Evolutionary conservation across 2,888 invertebrate species (phyloP), one percentile per base, ranked within the genome.

Genomic region (Polylopha cassiicola): DNA sequence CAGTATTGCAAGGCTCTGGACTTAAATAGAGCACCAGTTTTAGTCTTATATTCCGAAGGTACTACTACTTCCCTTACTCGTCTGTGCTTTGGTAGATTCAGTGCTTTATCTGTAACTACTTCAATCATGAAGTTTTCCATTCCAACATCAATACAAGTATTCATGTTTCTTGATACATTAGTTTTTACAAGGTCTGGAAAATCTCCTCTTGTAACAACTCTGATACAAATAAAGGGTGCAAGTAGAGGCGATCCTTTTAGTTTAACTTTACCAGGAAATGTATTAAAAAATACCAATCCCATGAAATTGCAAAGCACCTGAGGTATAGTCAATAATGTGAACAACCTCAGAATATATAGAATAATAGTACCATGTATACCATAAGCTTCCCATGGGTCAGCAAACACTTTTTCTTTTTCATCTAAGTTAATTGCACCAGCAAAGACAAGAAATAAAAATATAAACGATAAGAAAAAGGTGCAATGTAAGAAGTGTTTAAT

Each of bases 81-180:
- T 36, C 93, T 89, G 73, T 95, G 93, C 43, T 91, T 87, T n/a
- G 90, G 87, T 51, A 95, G 74, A 54, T 91, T 90, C 15, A 95
- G 87, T 4, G 90, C 88, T 73, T 95, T 96, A 73, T 98, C 98
- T 20, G 97, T 96, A 7, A 98, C 98, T 20, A 98, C 96, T 87
- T 98, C 97, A 56, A 98, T 92, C 65, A 97, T 90, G 64, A 98
- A 98, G 73, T 98, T 97, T 73, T 97, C 97, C 63, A 98, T 85
- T 5, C 97, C 97, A 4, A 94, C 94, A 71, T 95, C 94, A 50
- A 92, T 84, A 65, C 97, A 97, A 49, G 92, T 91, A 57, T 93
- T 92, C 88, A 97, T 91, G 70, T 97, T 97, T 47, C 94, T 89
- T 38, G 89, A 86, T 3, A 97, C 95, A 87, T 97, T 97, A 36